phyloP scores from a whole-genome alignment of 2,888 invertebrate genomes.

The Neoitamus cyanurus region DNA sequence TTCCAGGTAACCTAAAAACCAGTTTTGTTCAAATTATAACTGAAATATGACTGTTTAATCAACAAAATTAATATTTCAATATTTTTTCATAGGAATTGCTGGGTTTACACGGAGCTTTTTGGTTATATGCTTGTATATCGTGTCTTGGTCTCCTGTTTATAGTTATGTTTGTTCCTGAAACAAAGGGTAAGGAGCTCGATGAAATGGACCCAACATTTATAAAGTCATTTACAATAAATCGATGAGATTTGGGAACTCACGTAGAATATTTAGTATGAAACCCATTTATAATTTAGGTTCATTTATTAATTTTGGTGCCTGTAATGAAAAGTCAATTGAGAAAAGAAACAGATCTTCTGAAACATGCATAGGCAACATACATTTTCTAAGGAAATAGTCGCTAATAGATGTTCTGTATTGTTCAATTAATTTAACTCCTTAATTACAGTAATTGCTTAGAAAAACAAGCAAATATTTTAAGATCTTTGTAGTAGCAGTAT shows the following conservation, averaged over 20 bases:
- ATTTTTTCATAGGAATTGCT: constrained; percentile 68
- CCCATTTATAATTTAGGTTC: background rate
- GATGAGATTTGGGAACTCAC: constrained; percentile 61
- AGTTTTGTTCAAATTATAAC: background rate
- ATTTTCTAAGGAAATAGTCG: background rate
- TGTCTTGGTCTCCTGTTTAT: constrained; percentile 86
- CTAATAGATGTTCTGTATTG: background rate
- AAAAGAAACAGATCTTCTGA: background rate
- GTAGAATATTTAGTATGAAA: constrained; percentile 55
- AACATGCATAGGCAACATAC: background rate
- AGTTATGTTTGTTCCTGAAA: constrained; percentile 88
- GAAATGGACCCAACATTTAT: constrained; percentile 84
- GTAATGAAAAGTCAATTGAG: constrained; percentile 2
- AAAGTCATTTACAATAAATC: constrained; percentile 70
- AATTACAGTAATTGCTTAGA: background rate
- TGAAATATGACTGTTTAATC: background rate
- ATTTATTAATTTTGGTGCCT: background rate
- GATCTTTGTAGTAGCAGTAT: background rate
- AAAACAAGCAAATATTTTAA: background rate
- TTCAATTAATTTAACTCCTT: background rate
- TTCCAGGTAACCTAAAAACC: constrained; percentile 69
- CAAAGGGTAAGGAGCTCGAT: constrained; percentile 88
- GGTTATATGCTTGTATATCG: constrained; percentile 87
- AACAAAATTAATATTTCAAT: background rate
- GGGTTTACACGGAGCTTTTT: constrained; percentile 86